These are phyloP conservation scores for Neotragus pygmaeus DNA, from an alignment of 2,113 vertebrate species.

Conservation along the genomic window DNA sequence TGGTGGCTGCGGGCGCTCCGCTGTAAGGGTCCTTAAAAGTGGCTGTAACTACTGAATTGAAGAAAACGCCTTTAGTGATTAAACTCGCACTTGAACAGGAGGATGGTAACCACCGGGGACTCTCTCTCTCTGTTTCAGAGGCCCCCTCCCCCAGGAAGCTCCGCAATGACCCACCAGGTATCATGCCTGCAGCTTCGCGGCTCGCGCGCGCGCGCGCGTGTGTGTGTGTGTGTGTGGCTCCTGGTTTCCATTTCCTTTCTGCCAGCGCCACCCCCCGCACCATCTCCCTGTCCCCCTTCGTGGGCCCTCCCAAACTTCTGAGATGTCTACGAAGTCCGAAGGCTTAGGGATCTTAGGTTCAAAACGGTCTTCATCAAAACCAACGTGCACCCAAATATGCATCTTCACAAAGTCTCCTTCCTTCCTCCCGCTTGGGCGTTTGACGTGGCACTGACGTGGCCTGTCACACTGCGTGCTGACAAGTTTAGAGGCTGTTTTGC, in stretches of 20 bases:
- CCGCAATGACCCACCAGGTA: slow-evolving; percentile 95
- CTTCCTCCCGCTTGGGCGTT: slow-evolving; percentile 10
- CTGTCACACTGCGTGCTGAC: not conserved
- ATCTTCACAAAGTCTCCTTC: slow-evolving; percentile 39
- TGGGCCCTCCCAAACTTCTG: slow-evolving; percentile 66
- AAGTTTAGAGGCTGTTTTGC: slow-evolving; percentile 3
- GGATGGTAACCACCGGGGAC: slow-evolving; percentile 77
- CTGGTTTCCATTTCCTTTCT: slow-evolving; percentile 71
- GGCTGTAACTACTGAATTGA: not conserved
- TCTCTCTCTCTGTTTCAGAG: slow-evolving; percentile 96
- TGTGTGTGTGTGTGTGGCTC: slow-evolving; percentile 67
- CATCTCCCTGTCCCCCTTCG: not conserved
- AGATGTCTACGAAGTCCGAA: slow-evolving; percentile 79
- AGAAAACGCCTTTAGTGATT: slow-evolving; percentile 51
- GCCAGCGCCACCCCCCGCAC: not conserved
- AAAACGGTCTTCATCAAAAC: slow-evolving; percentile 53
- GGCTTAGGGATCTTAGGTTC: slow-evolving; percentile 74
- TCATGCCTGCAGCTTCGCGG: slow-evolving; percentile 82
- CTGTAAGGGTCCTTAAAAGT: not conserved
- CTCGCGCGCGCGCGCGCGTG: too few species aligned
- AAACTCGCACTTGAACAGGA: slow-evolving; percentile 44
- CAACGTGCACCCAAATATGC: slow-evolving; percentile 59
- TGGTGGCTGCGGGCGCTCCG: not conserved
- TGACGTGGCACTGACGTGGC: not conserved
- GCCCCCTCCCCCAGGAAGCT: slow-evolving; percentile 94